Base-by-base conservation (phyloP, 2,113 vertebrate genomes). In the Tamias sibiricus region DNA sequence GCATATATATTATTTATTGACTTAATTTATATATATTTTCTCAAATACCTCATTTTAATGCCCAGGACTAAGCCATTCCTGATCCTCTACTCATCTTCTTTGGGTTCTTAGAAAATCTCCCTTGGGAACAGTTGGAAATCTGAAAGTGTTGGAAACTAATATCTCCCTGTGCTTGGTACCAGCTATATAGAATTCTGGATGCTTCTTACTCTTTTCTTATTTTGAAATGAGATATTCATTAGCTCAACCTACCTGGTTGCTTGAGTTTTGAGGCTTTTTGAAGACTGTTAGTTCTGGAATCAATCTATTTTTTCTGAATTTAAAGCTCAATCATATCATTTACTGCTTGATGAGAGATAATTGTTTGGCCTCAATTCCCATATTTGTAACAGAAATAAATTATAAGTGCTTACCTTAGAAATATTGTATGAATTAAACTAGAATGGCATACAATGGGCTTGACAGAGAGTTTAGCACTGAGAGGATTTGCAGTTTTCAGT, bases 401-500 rank as follows among this genome's bases (percentile, higher is more conserved):
- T 57, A 26, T 19, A 57, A 81, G 22, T n/a, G 44, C 16, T 97
- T 76, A 87, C 5, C 8, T 84, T 16, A 79, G 68, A 64, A 66
- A 77, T 94, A 54, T 57, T 82, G 16, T 44, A 16, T 86, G 20
- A 8, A n/a, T 75, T 93, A 90, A 93, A n/a, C 0, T 85, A 35
- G 9, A 95, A 76, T 85, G 35, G 37, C 28, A 94, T 66, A 80
- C 96, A 91, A 32, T 13, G 17, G 8, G 2, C 26, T 95, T 49
- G 44, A 37, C 35, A 40, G 47, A 72, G n/a, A 54, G n/a, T 47
- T 91, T 77, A 93, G 17, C 24, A 66, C 16, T 42, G 44, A 57
- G 49, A 44, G 44, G 42, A 6, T 44, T 95, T 97, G 90, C 35
- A 26, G 2, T 68, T 95, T 97, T 94, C 35, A 26, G 2, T 68